Evolutionary conservation across 64 coral and sea anemone genomes (phyloP).

Genomic region (Orbicella faveolata): DNA sequence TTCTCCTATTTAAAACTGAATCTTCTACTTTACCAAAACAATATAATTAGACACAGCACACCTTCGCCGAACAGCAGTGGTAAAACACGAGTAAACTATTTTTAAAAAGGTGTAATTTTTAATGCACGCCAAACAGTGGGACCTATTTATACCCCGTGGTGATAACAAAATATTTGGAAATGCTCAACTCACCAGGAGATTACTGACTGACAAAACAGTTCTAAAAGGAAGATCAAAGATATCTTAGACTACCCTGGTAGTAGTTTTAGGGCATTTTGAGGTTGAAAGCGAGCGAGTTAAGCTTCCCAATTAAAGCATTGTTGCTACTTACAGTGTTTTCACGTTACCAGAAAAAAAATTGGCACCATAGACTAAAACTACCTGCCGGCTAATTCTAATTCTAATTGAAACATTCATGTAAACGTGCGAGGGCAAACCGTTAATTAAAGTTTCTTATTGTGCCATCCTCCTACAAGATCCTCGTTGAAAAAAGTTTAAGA

Average conservation of each 20-base stretch:
- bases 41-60: conserved; percentile 18
- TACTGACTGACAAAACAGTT: neutral
- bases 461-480: neutral
- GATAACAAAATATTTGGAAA: conserved; percentile 43
- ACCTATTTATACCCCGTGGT: neutral
- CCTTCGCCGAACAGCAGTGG: neutral
- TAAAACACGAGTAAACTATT: conserved; percentile 22
- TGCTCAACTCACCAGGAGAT: conserved; percentile 1
- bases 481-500: neutral
- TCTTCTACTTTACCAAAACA: neutral
- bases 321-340: neutral
- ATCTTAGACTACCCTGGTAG: neutral
- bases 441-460: conserved; percentile 26
- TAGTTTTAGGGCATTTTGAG: conserved; percentile 25
- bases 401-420: conserved; percentile 30
- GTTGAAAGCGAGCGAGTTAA: neutral
- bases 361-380: neutral
- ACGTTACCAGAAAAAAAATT: conserved; percentile 1
- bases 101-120: neutral
- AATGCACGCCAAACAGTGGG: conserved; percentile 8
- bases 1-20: neutral
- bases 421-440: neutral
- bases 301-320: neutral
- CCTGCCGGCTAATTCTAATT: conserved; percentile 11
- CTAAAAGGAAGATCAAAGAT: conserved; percentile 26